Evolutionary conservation across 2,888 invertebrate species (phyloP).

Genomic region (Trissonchulus latispiculum): DNA sequence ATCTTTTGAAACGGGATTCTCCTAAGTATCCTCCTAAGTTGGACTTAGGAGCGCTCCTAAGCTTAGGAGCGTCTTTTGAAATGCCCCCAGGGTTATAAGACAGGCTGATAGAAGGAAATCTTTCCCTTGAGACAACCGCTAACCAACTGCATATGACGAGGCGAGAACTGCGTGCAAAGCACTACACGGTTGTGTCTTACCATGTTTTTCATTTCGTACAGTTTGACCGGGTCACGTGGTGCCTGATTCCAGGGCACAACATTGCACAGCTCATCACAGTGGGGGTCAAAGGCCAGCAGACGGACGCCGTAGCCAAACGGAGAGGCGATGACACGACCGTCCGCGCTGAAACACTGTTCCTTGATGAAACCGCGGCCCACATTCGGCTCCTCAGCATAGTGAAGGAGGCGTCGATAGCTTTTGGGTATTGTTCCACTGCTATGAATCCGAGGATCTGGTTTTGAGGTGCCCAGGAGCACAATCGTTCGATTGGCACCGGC

Average conservation of each 20-base stretch:
- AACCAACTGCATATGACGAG: too few species aligned
- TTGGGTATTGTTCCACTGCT: constrained; percentile 9
- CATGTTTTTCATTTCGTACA: too few species aligned
- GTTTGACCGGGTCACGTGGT: constrained; percentile 18
- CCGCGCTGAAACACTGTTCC: constrained; percentile 77
- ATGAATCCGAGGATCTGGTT: too few species aligned
- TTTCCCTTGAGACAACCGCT: too few species aligned
- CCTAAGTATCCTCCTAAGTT: too few species aligned
- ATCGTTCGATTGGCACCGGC: not conserved
- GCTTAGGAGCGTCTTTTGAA: too few species aligned
- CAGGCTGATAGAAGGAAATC: too few species aligned
- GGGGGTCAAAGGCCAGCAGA: constrained; percentile 65
- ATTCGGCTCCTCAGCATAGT: constrained; percentile 73
- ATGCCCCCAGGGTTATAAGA: too few species aligned
- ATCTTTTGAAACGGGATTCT: too few species aligned
- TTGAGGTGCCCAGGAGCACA: not conserved
- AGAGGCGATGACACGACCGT: constrained; percentile 78
- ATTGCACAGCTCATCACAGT: constrained; percentile 66
- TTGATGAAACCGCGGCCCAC: constrained; percentile 83
- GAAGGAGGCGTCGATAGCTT: constrained; percentile 58
- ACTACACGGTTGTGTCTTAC: too few species aligned
- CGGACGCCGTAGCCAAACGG: constrained; percentile 76
- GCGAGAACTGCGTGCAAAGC: too few species aligned
- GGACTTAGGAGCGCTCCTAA: too few species aligned
- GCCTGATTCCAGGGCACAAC: constrained; percentile 51